Base-by-base conservation (phyloP, 2,888 invertebrate genomes). In the Drosophila buzzatii region DNA sequence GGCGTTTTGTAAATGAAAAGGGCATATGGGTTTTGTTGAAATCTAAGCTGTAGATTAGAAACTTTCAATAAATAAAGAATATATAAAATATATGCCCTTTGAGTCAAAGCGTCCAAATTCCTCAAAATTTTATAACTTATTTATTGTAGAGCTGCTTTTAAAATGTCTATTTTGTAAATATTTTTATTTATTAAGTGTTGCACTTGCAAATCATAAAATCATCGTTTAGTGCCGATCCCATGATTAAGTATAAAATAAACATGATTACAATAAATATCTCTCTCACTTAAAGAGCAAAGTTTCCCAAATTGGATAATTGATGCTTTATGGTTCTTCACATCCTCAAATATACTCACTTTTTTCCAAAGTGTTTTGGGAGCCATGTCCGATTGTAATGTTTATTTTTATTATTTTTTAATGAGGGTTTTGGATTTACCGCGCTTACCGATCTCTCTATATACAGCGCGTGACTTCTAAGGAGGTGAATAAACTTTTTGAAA, bases 401-500 rank as follows among this genome's bases (percentile, higher is more conserved):
- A 33, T 7, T 31, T 51, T 33, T 3, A 47, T 47, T 27, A 12
- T 12, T 51, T 49, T 49, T 70, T 65, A 53, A 42, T 53, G 12
- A 12, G 49, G 31, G 33, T 12, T 63, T 71, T 39, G 42, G 37
- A 20, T 57, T 63, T 56, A 61, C 47, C 61, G 27, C 55, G 2
- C 27, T 27, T 27, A 27, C 27, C 45, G 52, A 64, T 68, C 68
- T 71, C 68, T 59, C n/a, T 1, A 16, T 27, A 14, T 47, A 49
- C 23, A 33, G 65, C 69, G 69, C 66, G 72, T 74, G 67, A 45
- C 53, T 44, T 44, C 49, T 56, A 70, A 74, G 69, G 79, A 70
- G 85, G 85, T 85, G 80, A 88, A 88, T 85, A 85, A 85, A 85
- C 85, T 73, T 79, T 61, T 73, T 45, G 59, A 60, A 74, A 72